Base-by-base conservation (phyloP, 2,797 vertebrate species). In the Notolepis coatsorum region DNA sequence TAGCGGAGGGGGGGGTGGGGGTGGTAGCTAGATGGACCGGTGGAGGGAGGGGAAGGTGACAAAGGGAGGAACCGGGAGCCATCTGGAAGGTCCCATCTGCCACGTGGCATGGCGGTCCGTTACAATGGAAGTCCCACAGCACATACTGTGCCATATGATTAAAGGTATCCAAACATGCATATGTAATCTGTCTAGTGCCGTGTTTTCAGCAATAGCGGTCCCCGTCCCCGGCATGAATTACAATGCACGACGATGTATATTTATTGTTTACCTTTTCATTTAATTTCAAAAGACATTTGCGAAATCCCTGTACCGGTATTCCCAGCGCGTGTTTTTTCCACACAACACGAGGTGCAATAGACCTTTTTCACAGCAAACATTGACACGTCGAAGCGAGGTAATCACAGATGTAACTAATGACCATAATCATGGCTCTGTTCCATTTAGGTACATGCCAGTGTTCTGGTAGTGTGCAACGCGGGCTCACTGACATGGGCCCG, bases 21-120 rank as follows among this genome's bases (percentile, higher is more conserved):
- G 50, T 13, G 63, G 35, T 30, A 25, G 39, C 47, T 17, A 4
- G 24, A 59, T 51, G 50, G 45, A 39, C 21, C 53, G 17, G 25
- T 4, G 24, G 47, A 18, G 45, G 30, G 35, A 46, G 24, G 55
- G 50, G 13, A 3, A 7, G 17, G 35, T 35, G 48, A 35, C 52
- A 38, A 60, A 59, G 31, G 39, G 31, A 63, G 71, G 24, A 78
- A 74, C 64, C 68, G 77, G 68, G 63, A 78, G 65, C 71, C 82
- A 88, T 84, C 82, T 87, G 84, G 74, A 80, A 65, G 37, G 42
- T n/a, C 48, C 75, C 84, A 85, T 89, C 85, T 88, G 84, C 59
- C 79, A 37, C 65, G 55, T 77, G 70, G 65, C 70, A 76, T 49
- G 6, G 48, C 9, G 17, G 47, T 55, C 49, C 61, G 55, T 73